These are phyloP conservation scores for Ammospiza caudacuta DNA, from an alignment of 2,113 vertebrate species.

Conservation along the genomic window DNA sequence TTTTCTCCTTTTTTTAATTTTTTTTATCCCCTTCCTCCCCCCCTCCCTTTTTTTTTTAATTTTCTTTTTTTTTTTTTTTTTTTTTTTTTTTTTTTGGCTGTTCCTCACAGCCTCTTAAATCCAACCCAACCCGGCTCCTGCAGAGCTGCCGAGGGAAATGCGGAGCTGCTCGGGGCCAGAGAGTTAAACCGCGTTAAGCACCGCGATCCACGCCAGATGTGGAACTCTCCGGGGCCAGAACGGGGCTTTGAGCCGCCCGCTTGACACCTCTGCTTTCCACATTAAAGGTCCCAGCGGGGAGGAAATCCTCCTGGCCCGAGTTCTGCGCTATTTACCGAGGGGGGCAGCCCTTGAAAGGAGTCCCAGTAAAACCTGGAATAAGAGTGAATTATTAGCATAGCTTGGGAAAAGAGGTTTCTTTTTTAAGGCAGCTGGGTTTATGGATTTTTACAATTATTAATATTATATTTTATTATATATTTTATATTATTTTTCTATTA, in stretches of 20 bases:
- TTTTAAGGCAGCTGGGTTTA: conserved; percentile 44
- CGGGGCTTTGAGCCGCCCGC: conserved; percentile 43
- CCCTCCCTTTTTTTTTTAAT: neutral
- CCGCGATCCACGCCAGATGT: conserved; percentile 62
- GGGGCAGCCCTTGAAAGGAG: conserved; percentile 44
- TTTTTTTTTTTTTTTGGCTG: neutral
- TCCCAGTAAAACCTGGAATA: conserved; percentile 33
- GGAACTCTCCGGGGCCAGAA: conserved; percentile 38
- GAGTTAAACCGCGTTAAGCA: conserved; percentile 45
- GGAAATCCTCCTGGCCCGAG: conserved; percentile 61
- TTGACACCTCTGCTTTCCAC: conserved; percentile 64
- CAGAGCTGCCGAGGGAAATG: conserved; percentile 50
- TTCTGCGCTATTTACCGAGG: conserved; percentile 22
- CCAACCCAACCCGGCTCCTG: neutral
- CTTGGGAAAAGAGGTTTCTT: neutral
- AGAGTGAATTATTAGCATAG: conserved; percentile 35
- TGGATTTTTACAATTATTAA: neutral
- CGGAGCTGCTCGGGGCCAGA: conserved; percentile 56
- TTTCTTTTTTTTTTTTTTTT: too few species aligned
- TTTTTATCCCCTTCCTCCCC: too few species aligned
- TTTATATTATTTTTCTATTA: too few species aligned
- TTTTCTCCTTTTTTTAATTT: too few species aligned
- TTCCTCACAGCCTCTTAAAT: conserved; percentile 43
- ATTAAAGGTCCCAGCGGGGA: conserved; percentile 46
- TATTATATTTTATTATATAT: too few species aligned